Evolutionary conservation across 2,888 invertebrate genomes (phyloP).

Genomic region (Ischnura elegans): DNA sequence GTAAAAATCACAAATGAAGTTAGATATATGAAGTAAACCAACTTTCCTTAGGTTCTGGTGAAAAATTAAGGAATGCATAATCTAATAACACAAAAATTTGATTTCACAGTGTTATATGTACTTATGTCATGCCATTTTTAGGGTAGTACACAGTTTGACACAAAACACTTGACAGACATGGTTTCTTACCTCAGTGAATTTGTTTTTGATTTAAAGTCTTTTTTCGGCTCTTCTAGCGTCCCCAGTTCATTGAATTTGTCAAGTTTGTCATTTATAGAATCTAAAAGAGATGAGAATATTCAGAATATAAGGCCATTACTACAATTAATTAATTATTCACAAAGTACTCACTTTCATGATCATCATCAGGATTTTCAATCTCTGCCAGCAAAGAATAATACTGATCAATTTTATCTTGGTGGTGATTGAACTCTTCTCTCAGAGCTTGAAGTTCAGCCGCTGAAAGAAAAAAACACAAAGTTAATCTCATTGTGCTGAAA

Average conservation of each 20-base stretch:
- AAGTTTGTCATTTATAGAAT: slow-evolving; percentile 82
- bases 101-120: background rate
- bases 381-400: slow-evolving; percentile 90
- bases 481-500: too few species aligned
- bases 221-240: slow-evolving; percentile 81
- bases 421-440: slow-evolving; percentile 93
- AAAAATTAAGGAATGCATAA: too few species aligned
- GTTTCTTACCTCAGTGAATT: slow-evolving; percentile 81
- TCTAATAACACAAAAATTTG: background rate
- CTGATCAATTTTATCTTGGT: slow-evolving; percentile 95
- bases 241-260: slow-evolving; percentile 87
- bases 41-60: too few species aligned
- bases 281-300: slow-evolving; percentile 71
- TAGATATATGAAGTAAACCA: too few species aligned
- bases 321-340: slow-evolving; percentile 14
- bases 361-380: slow-evolving; percentile 81
- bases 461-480: slow-evolving; percentile 73
- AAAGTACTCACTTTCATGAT: slow-evolving; percentile 76
- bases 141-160: too few species aligned
- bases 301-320: slow-evolving; percentile 56
- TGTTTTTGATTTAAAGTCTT: slow-evolving; percentile 84
- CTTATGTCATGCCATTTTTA: background rate
- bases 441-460: slow-evolving; percentile 89
- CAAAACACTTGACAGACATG: background rate
- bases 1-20: too few species aligned